Base-by-base conservation (phyloP, 2,113 vertebrate genomes). In the Phrynosoma platyrhinos region DNA sequence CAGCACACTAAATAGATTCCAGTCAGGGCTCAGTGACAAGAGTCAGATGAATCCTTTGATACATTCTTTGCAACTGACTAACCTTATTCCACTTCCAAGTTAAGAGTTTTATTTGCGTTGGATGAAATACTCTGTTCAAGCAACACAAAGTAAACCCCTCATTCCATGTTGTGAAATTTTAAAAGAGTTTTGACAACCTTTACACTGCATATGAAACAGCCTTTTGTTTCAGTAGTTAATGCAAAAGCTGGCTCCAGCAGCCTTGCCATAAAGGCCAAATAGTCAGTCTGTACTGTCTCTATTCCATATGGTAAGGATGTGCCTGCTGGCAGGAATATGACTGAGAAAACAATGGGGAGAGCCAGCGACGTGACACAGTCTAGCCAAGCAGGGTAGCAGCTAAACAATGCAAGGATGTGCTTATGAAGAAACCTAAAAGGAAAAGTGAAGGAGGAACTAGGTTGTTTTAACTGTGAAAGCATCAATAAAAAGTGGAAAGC, bases 221-320 rank as follows among this genome's bases (percentile, higher is more conserved):
- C 42, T 30, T 90, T 90, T 90, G 89, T 87, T 80, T 87, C 72
- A 87, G 81, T 36, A 79, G 85, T 87, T 87, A 83, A 87, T 79
- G 83, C 76, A 84, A 87, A 87, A 87, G 36, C 85, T 79, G 81
- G 40, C 76, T 83, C 68, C 82, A 74, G 80, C 13, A 75, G 53
- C 75, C 21, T 1, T 71, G 13, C 68, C 18, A 10, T 53, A 78
- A 83, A 84, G 42, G 58, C 79, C 53, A 74, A 53, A n/a, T 79
- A 85, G 62, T 84, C 84, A 82, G 40, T 66, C 40, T 84, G 40
- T 66, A 40, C 85, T 9, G 40, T 84, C 68, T 80, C 82, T 55
- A 53, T 79, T 79, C 84, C 76, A 68, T 42, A 53, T 14, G 69
- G 9, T 80, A 75, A 53, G 55, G 89, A 87, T 84, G 36, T 75